A percentile compares a stretch with the other conserved stretches of the same genome.
Evolutionary conservation across 92 coral and sea anemone genomes (phyloP).

Genomic region (Bergia puertoricense): DNA sequence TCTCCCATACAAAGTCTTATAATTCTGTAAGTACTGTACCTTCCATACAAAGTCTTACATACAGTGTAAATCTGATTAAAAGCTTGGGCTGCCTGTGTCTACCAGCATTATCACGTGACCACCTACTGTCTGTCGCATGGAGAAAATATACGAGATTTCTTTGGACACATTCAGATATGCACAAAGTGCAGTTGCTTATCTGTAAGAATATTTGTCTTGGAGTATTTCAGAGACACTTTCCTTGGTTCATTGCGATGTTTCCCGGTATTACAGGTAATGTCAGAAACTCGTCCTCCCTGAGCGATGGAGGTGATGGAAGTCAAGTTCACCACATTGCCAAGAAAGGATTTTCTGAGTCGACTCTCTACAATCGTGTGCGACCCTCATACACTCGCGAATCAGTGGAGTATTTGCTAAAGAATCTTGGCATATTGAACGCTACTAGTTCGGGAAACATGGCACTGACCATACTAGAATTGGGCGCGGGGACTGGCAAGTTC

Average conservation of each 20-base stretch:
- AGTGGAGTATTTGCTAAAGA: conserved; percentile 57
- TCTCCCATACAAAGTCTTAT: too few relatives aligned
- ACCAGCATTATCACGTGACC: too few relatives aligned
- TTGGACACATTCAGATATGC: background rate
- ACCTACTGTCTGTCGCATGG: too few relatives aligned
- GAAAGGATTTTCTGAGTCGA: conserved; percentile 54
- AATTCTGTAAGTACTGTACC: too few relatives aligned
- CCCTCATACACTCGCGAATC: conserved; percentile 62
- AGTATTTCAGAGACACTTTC: background rate
- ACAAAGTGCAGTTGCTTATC: background rate
- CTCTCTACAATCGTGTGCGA: conserved; percentile 64
- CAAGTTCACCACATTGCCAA: conserved; percentile 22
- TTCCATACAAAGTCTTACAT: too few relatives aligned
- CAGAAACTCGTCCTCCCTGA: background rate
- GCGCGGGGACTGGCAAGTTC: conserved; percentile 82
- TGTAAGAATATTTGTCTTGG: background rate
- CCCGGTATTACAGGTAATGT: background rate
- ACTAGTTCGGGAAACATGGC: background rate
- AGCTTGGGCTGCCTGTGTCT: too few relatives aligned
- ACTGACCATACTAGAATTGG: conserved; percentile 62
- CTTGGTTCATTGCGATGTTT: background rate
- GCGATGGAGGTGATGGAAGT: background rate
- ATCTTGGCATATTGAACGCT: conserved; percentile 52
- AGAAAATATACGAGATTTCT: too few relatives aligned
- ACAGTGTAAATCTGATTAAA: too few relatives aligned